These are phyloP conservation scores for Thunnus thynnus DNA, from an alignment of 2,113 vertebrate genomes.

Conservation along the genomic window DNA sequence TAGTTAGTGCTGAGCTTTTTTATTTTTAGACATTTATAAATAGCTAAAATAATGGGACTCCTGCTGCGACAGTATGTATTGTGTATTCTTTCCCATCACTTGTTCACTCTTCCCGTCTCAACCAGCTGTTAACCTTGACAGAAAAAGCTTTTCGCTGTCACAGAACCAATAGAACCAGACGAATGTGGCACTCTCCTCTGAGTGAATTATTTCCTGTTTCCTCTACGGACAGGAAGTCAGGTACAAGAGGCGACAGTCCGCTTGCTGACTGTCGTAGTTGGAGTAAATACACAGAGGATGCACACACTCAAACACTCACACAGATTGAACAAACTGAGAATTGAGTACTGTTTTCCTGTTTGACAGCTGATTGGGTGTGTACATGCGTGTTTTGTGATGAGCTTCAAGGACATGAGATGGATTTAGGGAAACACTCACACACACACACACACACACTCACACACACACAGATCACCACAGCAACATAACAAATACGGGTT, in stretches of 20 bases:
- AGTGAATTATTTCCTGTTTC: constrained; percentile 74
- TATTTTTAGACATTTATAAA: neutral
- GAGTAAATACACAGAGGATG: constrained; percentile 51
- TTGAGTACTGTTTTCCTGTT: constrained; percentile 63
- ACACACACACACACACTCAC: too few species aligned
- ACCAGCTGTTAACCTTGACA: constrained; percentile 70
- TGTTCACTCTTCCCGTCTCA: neutral
- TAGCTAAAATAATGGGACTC: neutral
- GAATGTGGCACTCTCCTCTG: constrained; percentile 36
- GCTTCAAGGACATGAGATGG: constrained; percentile 62
- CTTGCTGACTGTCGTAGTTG: constrained; percentile 17
- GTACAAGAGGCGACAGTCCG: constrained; percentile 35
- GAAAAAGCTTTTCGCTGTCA: constrained; percentile 30
- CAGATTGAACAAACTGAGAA: constrained; percentile 29
- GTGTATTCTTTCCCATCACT: constrained; percentile 18
- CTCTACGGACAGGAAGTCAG: constrained; percentile 64
- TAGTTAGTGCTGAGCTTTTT: too few species aligned
- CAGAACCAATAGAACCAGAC: constrained; percentile 47
- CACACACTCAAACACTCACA: constrained; percentile 11
- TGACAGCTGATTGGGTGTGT: constrained; percentile 50
- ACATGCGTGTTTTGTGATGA: constrained; percentile 22
- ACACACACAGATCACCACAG: constrained; percentile 9
- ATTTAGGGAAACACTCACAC: neutral
- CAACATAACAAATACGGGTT: constrained; percentile 27
- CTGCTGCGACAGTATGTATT: neutral